phyloP scores from a whole-genome alignment of 1,140 invertebrate genomes.

The Brachionus asplanchnoidis region DNA sequence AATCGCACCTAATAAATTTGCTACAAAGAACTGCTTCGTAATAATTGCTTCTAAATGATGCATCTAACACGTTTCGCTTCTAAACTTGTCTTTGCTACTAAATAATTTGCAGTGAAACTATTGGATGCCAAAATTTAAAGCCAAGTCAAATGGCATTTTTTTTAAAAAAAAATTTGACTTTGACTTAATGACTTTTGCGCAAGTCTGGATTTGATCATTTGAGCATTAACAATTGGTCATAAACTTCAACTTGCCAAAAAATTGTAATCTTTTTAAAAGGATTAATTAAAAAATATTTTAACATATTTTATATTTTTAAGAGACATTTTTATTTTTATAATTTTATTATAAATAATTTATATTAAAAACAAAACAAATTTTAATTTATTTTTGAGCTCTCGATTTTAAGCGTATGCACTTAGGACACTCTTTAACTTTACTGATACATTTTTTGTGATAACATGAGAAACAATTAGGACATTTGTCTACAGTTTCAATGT shows the following conservation, averaged over 20 bases:
- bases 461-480: constrained; percentile 3
- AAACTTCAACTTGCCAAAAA: too few relatives aligned
- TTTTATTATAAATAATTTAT: not conserved
- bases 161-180: too few relatives aligned
- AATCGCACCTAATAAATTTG: not conserved
- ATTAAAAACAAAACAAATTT: not conserved
- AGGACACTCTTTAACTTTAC: not conserved
- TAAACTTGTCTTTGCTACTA: not conserved
- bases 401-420: not conserved
- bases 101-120: too few relatives aligned
- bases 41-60: not conserved
- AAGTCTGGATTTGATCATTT: too few relatives aligned
- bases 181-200: too few relatives aligned
- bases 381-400: not conserved
- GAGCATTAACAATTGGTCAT: too few relatives aligned
- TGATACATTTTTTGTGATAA: constrained; percentile 23
- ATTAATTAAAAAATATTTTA: too few relatives aligned
- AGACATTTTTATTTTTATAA: too few relatives aligned
- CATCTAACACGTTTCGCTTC: not conserved
- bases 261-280: too few relatives aligned
- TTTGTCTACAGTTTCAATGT: not conserved
- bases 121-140: too few relatives aligned
- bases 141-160: too few relatives aligned
- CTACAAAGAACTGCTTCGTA: not conserved
- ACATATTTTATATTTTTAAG: too few relatives aligned